These are phyloP conservation scores for Ceratothoa steindachneri DNA, from an alignment of 2,888 invertebrate species.

Conservation along the genomic window DNA sequence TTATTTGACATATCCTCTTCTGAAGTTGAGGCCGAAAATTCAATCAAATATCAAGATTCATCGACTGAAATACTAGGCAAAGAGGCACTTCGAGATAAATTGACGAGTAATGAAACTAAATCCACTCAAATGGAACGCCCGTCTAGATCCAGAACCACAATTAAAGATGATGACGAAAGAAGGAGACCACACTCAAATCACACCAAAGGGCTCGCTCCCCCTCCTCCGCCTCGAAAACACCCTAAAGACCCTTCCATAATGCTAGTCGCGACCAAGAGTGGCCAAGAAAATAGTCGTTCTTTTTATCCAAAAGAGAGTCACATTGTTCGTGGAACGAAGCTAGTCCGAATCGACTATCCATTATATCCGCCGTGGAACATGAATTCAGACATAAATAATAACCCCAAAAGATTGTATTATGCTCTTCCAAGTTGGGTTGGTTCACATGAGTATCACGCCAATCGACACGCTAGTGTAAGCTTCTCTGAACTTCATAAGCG, in stretches of 20 bases:
- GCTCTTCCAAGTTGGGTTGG: conserved; percentile 16
- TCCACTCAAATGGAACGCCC: neutral
- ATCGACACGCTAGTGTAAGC: neutral
- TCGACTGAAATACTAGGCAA: too few relatives aligned
- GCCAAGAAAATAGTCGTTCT: conserved; percentile 36
- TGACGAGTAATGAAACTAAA: neutral
- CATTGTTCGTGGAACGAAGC: conserved; percentile 30
- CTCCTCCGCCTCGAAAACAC: conserved; percentile 33
- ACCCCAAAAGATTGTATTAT: conserved; percentile 25
- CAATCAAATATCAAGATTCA: neutral
- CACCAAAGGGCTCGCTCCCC: conserved; percentile 37
- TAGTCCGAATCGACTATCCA: conserved; percentile 26
- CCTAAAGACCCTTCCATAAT: conserved; percentile 35
- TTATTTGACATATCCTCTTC: too few relatives aligned
- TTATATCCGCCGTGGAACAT: conserved; percentile 21
- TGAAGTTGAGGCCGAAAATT: too few relatives aligned
- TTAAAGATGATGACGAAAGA: too few relatives aligned
- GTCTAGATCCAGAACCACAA: neutral
- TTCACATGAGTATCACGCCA: conserved; percentile 34
- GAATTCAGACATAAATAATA: conserved; percentile 26
- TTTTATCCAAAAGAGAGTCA: conserved; percentile 47
- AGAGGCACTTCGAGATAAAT: too few relatives aligned
- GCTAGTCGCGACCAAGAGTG: conserved; percentile 48
- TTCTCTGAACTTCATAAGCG: conserved; percentile 33
- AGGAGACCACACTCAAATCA: too few relatives aligned